Evolutionary conservation across 2,797 vertebrate genomes (phyloP), one percentile per base, ranked within the genome.

Genomic region (Amblyraja radiata): DNA sequence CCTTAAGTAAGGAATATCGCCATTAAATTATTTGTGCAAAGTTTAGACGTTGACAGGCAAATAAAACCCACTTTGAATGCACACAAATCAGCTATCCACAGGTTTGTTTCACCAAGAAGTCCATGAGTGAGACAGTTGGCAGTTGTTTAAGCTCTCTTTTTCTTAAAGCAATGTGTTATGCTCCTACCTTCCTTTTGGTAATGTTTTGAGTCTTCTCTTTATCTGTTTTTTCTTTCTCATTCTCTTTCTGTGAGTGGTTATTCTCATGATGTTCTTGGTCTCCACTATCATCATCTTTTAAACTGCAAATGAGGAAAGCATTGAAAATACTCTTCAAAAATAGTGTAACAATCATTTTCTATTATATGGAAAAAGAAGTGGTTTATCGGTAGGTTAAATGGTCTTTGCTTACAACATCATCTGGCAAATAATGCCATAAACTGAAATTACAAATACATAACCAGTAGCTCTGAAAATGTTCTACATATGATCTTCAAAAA

Each of bases 191-290:
- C 93, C 97, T 96, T 94, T 96, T 97, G 93, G 95, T 95, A 86
- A 95, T 95, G 93, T 94, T 95, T 94, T 97, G 97, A 91, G 94
- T 94, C 93, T 96, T 97, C 93, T 97, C 97, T 36, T 96, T 96
- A 65, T 97, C 97, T 0, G 93, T 96, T 95, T 97, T 97, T 97
- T 97, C 97, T 97, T 97, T 97, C 96, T 97, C 97, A 97, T 96
- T 94, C 95, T 97, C 97, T 97, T 97, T 97, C 97, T 97, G 97
- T 97, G 97, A 96, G 96, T 96, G 96, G 95, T 96, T 97, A 94
- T 97, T 96, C 95, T 97, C 97, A 16, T 97, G 97, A 95, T 97
- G 97, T 94, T 97, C 97, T 94, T 97, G 97, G 94, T 97, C 97
- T 94, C 97, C 97, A 74, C 97, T 97, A 94, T 97, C 97, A 65